phyloP scores from a whole-genome alignment of 2,113 vertebrate species.

The Chiloscyllium plagiosum region DNA sequence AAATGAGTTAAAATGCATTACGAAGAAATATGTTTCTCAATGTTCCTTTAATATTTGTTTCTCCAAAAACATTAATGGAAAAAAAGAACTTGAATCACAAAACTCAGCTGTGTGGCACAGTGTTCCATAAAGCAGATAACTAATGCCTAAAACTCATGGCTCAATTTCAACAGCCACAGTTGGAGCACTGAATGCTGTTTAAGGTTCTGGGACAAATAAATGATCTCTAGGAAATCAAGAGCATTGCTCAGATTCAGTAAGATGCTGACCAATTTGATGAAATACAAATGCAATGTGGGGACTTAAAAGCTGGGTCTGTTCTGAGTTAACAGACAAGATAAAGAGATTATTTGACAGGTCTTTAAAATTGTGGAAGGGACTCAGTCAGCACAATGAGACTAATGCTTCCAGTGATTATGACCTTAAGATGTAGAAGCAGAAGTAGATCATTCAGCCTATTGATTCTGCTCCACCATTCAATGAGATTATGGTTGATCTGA shows the following conservation, averaged over 20 bases:
- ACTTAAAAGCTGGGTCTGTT: not conserved
- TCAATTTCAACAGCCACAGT: not conserved
- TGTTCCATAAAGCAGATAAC: not conserved
- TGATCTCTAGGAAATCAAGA: not conserved
- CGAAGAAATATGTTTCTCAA: not conserved
- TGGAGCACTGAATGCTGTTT: not conserved
- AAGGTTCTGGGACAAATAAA: not conserved
- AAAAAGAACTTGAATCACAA: not conserved
- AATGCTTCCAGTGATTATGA: not conserved
- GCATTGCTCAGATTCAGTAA: not conserved
- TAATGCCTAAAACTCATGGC: no score
- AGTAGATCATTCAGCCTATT: no score
- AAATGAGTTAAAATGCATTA: not conserved
- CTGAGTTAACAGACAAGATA: not conserved
- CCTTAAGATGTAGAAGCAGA: no score
- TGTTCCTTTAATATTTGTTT: not conserved
- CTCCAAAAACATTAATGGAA: not conserved
- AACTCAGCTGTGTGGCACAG: not conserved
- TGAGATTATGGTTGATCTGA: no score
- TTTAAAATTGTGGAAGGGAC: not conserved
- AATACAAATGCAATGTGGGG: not conserved
- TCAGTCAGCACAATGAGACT: not conserved
- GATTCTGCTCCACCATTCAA: no score
- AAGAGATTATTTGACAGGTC: not conserved
- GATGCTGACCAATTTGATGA: not conserved